These are phyloP conservation scores for Sarcophaga carnaria DNA, from an alignment of 2,888 invertebrate genomes.

Conservation along the genomic window DNA sequence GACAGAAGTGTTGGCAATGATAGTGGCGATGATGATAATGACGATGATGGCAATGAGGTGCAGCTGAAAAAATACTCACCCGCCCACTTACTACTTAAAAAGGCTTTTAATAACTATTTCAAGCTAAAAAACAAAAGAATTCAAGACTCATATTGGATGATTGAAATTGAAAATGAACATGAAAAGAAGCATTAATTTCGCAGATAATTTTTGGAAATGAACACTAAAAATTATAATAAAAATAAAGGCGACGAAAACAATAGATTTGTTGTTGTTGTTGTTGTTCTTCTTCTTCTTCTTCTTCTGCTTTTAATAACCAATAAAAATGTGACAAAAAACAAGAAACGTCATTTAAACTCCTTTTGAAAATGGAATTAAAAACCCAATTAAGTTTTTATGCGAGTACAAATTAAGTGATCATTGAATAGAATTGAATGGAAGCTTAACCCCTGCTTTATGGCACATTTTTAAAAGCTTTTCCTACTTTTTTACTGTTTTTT, in stretches of 20 bases:
- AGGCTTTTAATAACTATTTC: neutral
- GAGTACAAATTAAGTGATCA: conserved; percentile 26
- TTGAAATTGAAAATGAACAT: conserved; percentile 36
- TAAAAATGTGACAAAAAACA: neutral
- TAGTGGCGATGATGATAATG: neutral
- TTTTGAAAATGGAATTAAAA: conserved; percentile 19
- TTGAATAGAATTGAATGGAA: conserved; percentile 26
- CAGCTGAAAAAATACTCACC: neutral
- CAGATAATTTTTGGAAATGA: conserved; percentile 45
- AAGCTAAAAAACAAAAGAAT: conserved; percentile 8
- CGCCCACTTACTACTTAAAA: neutral
- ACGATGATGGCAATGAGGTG: too few species aligned
- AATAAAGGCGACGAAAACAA: neutral
- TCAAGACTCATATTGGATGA: neutral
- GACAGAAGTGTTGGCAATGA: neutral
- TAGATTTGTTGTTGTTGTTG: neutral
- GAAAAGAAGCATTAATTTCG: conserved; percentile 30
- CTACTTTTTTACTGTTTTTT: neutral
- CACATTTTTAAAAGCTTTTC: conserved; percentile 31
- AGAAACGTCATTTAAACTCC: conserved; percentile 23
- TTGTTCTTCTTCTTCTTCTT: too few species aligned
- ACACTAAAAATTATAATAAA: conserved; percentile 27
- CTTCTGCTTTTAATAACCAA: neutral
- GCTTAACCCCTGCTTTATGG: neutral
- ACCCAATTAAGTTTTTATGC: neutral